Percentiles rank a stretch among this genome's conserved stretches.
These are phyloP conservation scores for Ectobius pallidus DNA, from an alignment of 2,888 invertebrate genomes.

Conservation along the genomic window DNA sequence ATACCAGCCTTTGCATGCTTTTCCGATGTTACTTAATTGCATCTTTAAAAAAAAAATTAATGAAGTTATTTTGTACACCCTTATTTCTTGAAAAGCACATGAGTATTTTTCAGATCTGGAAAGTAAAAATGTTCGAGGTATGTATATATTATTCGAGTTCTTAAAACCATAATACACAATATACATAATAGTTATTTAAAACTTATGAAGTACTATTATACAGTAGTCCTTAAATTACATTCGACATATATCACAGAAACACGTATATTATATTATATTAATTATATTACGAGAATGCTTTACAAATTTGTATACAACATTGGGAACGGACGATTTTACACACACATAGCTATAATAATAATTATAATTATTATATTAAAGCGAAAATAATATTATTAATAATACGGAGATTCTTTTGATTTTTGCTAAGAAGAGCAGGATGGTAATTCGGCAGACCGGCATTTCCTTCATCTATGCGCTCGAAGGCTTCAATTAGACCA, in stretches of 20 bases:
- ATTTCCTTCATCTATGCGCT: neutral
- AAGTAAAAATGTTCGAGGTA: slow-evolving; percentile 33
- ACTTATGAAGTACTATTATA: slow-evolving; percentile 31
- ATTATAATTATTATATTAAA: slow-evolving; percentile 28
- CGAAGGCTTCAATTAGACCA: slow-evolving; percentile 3
- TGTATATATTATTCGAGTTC: slow-evolving; percentile 33
- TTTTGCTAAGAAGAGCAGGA: slow-evolving; percentile 25
- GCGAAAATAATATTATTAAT: slow-evolving; percentile 33
- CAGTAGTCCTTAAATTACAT: slow-evolving; percentile 34
- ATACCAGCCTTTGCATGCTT: no score
- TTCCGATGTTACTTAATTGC: no score
- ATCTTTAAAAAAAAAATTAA: no score
- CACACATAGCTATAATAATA: slow-evolving; percentile 36
- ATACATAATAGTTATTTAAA: slow-evolving; percentile 29
- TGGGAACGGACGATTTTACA: slow-evolving; percentile 34
- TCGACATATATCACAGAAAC: slow-evolving; percentile 44
- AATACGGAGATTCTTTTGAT: slow-evolving; percentile 29
- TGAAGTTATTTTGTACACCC: no score
- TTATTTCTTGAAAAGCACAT: slow-evolving; percentile 10
- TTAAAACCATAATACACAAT: slow-evolving; percentile 28
- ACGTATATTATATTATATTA: slow-evolving; percentile 36
- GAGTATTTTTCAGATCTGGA: slow-evolving; percentile 26
- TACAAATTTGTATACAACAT: slow-evolving; percentile 40
- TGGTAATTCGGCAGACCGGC: slow-evolving; percentile 18
- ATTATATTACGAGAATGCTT: slow-evolving; percentile 31